phyloP scores from a whole-genome alignment of 1,140 invertebrate genomes.

The Cydia pomonella region DNA sequence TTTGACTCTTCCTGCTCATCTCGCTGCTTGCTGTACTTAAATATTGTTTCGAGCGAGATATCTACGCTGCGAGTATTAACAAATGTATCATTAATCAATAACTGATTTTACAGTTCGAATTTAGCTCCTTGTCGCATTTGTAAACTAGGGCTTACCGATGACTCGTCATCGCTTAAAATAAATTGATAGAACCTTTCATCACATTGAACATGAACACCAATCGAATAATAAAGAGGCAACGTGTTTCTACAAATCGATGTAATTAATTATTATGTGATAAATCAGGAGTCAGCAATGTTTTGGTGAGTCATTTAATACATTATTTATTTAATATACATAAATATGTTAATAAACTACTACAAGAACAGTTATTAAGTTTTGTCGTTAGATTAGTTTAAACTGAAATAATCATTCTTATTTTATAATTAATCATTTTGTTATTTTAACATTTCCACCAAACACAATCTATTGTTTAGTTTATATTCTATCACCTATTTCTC shows the following conservation, averaged over 20 bases:
- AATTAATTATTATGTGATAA: neutral
- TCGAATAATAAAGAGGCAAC: conserved; percentile 2
- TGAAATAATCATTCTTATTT: neutral
- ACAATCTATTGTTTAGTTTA: no score
- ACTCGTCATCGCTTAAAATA: conserved; percentile 12
- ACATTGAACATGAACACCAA: conserved; percentile 17
- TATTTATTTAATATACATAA: neutral
- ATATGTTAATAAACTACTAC: neutral
- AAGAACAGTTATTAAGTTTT: neutral
- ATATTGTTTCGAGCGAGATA: no score
- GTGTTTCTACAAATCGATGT: neutral
- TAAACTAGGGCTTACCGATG: neutral
- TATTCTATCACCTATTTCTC: no score
- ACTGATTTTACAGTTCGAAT: no score
- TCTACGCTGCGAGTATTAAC: no score
- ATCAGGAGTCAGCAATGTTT: neutral
- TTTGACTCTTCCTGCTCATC: no score
- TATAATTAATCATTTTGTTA: neutral
- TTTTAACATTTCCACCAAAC: no score
- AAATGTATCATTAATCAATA: no score
- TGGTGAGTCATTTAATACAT: neutral
- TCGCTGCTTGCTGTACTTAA: no score
- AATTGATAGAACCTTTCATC: conserved; percentile 20
- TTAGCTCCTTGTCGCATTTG: neutral
- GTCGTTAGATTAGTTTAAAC: neutral